Evolutionary conservation across 2,797 vertebrate species (phyloP).

Genomic region (Salmo trutta): DNA sequence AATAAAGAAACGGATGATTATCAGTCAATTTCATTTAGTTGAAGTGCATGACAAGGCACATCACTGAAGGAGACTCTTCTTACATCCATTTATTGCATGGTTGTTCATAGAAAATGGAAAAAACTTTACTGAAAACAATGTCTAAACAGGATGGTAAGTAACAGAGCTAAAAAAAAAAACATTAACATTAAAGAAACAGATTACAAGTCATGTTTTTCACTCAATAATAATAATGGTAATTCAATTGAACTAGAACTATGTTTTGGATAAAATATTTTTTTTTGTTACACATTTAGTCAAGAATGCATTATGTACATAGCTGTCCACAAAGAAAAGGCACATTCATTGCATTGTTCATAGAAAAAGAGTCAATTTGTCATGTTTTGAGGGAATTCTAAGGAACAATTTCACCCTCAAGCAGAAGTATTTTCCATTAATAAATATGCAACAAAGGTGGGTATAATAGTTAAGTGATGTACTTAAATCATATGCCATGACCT

Average conservation of each 20-base stretch:
- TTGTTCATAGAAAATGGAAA: constrained; percentile 30
- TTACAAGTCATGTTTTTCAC: constrained; percentile 11
- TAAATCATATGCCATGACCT: constrained; percentile 4
- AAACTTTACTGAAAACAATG: constrained; percentile 6
- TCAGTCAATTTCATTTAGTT: background rate
- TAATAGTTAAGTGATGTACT: constrained; percentile 21
- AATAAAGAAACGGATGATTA: background rate
- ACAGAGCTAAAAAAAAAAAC: constrained; percentile 31
- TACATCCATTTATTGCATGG: constrained; percentile 49
- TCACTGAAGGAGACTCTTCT: background rate
- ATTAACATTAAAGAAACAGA: constrained; percentile 30
- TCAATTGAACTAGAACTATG: constrained; percentile 16
- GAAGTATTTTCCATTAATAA: constrained; percentile 32
- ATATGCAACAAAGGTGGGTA: constrained; percentile 18
- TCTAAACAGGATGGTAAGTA: constrained; percentile 12
- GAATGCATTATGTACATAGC: constrained; percentile 3
- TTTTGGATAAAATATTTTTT: background rate
- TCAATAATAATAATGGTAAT: constrained; percentile 26
- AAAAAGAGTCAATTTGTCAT: constrained; percentile 2
- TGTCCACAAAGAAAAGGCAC: constrained; percentile 23
- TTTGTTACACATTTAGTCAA: background rate
- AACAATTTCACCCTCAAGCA: constrained; percentile 9
- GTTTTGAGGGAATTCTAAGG: background rate
- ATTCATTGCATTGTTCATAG: background rate
- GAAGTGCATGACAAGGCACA: background rate